Percentiles rank a stretch among this genome's conserved stretches.
phyloP scores from a whole-genome alignment of 2,113 vertebrate genomes.

The Xyliphius kryptos region DNA sequence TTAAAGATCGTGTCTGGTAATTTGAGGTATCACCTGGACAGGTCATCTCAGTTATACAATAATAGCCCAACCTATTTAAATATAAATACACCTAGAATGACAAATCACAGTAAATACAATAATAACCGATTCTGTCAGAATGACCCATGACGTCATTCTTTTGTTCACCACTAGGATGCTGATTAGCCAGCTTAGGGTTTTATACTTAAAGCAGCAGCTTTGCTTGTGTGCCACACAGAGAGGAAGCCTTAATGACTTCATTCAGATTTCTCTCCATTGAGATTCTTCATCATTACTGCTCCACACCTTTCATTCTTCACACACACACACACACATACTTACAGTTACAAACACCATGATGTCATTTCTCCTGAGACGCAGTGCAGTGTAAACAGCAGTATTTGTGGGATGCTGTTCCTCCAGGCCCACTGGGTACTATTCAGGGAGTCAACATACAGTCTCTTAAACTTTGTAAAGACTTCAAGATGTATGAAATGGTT shows the following conservation, averaged over 20 bases:
- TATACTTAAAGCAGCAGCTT: neutral
- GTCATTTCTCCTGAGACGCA: slow-evolving; percentile 57
- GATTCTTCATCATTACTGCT: slow-evolving; percentile 22
- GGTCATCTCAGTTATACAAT: too few species aligned
- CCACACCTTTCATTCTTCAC: slow-evolving; percentile 16
- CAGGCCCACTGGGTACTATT: slow-evolving; percentile 39
- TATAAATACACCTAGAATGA: too few species aligned
- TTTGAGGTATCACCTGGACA: too few species aligned
- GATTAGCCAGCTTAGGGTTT: neutral
- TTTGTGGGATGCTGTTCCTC: slow-evolving; percentile 53
- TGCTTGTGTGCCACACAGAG: slow-evolving; percentile 31
- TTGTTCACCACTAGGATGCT: too few species aligned
- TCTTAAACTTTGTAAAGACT: too few species aligned
- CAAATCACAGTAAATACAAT: too few species aligned
- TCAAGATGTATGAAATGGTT: too few species aligned
- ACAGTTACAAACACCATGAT: slow-evolving; percentile 34
- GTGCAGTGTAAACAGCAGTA: slow-evolving; percentile 59
- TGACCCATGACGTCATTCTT: too few species aligned
- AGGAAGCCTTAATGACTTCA: slow-evolving; percentile 34
- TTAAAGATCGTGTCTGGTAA: too few species aligned
- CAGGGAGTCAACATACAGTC: neutral
- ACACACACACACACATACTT: slow-evolving; percentile 12
- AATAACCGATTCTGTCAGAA: too few species aligned
- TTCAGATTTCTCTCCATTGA: slow-evolving; percentile 37
- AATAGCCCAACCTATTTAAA: too few species aligned